phyloP scores from a whole-genome alignment of 1,140 invertebrate genomes.

The Delia radicum region DNA sequence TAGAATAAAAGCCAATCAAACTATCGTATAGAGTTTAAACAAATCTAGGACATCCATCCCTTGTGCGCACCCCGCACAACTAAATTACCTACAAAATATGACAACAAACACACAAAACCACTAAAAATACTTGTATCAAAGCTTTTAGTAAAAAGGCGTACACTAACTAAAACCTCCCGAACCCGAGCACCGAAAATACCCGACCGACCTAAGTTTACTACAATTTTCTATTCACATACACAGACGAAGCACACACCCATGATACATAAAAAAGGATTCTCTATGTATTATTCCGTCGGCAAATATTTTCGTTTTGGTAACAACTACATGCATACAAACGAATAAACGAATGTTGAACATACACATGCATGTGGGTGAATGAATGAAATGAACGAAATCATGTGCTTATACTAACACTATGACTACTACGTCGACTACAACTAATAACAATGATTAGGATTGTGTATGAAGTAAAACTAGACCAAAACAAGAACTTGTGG shows the following conservation, averaged over 20 bases:
- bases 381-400: neutral
- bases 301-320: conserved; percentile 22
- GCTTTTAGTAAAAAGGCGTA: conserved; percentile 12
- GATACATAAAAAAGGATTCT: conserved; percentile 25
- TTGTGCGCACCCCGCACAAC: conserved; percentile 28
- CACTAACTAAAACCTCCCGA: conserved; percentile 16
- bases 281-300: conserved; percentile 25
- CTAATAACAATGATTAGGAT: neutral
- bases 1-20: conserved; percentile 52
- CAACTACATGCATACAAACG: neutral
- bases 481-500: neutral
- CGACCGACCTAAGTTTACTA: neutral
- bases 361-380: neutral
- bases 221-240: neutral
- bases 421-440: neutral
- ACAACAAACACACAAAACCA: neutral
- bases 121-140: conserved; percentile 10
- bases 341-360: neutral
- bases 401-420: neutral
- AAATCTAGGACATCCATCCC: conserved; percentile 45
- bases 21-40: conserved; percentile 56
- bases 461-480: neutral
- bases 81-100: conserved; percentile 19
- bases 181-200: conserved; percentile 17
- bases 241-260: conserved; percentile 25